Evolutionary conservation across 1,140 invertebrate species (phyloP).

Genomic region (Atta texana): DNA sequence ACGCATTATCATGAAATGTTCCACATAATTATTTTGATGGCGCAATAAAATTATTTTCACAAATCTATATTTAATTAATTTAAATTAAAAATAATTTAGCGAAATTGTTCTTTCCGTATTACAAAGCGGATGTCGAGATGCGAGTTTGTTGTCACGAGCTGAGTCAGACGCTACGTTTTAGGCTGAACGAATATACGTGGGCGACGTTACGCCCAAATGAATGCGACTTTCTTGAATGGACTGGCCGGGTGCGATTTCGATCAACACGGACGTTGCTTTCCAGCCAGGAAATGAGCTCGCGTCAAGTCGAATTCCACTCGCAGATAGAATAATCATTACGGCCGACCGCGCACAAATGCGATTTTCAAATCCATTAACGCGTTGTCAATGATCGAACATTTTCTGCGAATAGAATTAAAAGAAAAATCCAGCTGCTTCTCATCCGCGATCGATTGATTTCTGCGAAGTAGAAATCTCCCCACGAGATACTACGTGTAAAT

Average conservation of each 20-base stretch:
- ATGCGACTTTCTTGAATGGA: constrained; percentile 52
- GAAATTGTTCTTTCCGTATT: too few species aligned
- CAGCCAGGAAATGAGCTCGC: constrained; percentile 56
- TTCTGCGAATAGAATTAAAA: background rate
- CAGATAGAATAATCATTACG: constrained; percentile 55
- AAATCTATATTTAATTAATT: too few species aligned
- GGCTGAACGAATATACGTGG: constrained; percentile 1
- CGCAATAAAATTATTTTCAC: too few species aligned
- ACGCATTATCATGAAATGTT: too few species aligned
- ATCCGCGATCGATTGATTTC: background rate
- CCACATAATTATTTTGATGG: too few species aligned
- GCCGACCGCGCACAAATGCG: constrained; percentile 29
- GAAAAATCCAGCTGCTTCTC: background rate
- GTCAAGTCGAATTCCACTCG: constrained; percentile 53
- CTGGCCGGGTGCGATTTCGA: constrained; percentile 30
- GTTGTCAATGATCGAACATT: background rate
- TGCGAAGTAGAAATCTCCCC: background rate
- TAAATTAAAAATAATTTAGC: too few species aligned
- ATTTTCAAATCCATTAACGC: constrained; percentile 59
- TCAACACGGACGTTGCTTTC: constrained; percentile 40
- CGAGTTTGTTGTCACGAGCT: background rate
- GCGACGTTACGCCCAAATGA: background rate
- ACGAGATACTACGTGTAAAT: background rate
- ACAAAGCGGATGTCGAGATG: background rate
- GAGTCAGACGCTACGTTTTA: background rate